Conservation (phyloP, 2,888 invertebrate genomes). For the Pterostichus niger region DNA sequence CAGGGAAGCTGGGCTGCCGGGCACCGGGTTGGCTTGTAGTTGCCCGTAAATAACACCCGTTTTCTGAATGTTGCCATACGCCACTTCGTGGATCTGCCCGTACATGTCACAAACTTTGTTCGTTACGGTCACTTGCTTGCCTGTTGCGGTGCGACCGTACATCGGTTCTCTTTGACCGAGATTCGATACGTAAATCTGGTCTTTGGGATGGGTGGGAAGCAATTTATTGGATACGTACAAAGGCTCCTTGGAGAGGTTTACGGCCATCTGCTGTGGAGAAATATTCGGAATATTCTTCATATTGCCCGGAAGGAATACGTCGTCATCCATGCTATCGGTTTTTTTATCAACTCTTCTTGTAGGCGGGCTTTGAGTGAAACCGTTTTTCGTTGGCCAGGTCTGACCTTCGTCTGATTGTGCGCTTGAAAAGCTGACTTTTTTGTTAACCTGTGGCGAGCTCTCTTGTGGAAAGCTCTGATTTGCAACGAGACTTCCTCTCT, state of each 20-base stretch:
- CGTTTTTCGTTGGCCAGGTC: constrained; percentile 78
- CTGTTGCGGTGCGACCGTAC: constrained; percentile 63
- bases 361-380: constrained; percentile 75
- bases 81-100: constrained; percentile 75
- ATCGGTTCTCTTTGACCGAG: constrained; percentile 67
- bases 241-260: constrained; percentile 49
- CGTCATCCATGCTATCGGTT: constrained; percentile 72
- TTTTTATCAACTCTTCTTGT: constrained; percentile 73
- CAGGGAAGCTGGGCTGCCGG: constrained; percentile 68
- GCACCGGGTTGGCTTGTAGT: constrained; percentile 71
- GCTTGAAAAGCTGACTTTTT: constrained; percentile 79
- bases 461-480: constrained; percentile 73
- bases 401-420: constrained; percentile 70
- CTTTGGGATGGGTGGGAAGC: constrained; percentile 49
- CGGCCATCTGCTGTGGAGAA: constrained; percentile 1
- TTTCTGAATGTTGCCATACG: constrained; percentile 70
- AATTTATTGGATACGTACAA: constrained; percentile 53
- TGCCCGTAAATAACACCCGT: constrained; percentile 75
- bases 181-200: constrained; percentile 61
- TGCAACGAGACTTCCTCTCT: constrained; percentile 78
- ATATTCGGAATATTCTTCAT: constrained; percentile 17
- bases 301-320: constrained; percentile 73
- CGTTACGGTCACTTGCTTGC: constrained; percentile 72
- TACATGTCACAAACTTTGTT: constrained; percentile 76
- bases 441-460: constrained; percentile 75